These are phyloP conservation scores for Tragelaphus imberbis DNA, from an alignment of 2,113 vertebrate species.

Conservation along the genomic window DNA sequence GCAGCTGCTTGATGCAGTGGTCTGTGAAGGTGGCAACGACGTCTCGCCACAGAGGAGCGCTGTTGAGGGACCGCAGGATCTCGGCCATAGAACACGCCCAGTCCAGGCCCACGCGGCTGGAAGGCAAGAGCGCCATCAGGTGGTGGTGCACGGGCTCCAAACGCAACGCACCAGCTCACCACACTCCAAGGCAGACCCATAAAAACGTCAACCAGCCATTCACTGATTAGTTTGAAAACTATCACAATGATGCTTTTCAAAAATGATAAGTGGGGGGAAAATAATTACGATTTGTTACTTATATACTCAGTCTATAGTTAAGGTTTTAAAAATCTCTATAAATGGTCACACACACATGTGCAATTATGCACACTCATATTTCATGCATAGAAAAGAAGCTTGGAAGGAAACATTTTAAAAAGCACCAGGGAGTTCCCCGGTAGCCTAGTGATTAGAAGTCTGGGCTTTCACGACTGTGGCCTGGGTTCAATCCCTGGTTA, in stretches of 20 bases:
- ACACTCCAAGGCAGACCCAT: background rate
- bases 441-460: background rate
- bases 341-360: background rate
- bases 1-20: conserved; percentile 92
- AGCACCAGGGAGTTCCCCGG: background rate
- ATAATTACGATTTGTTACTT: background rate
- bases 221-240: background rate
- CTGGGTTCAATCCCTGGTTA: background rate
- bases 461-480: background rate
- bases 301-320: background rate
- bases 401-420: background rate
- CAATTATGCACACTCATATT: background rate
- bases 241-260: conserved; percentile 11
- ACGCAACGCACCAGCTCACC: background rate
- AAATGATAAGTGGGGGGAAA: background rate
- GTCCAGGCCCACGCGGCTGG: conserved; percentile 93
- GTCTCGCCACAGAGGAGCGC: conserved; percentile 85
- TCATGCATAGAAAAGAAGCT: background rate
- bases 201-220: background rate
- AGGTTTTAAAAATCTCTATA: background rate
- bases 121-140: conserved; percentile 49
- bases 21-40: conserved; percentile 93
- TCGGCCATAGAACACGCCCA: conserved; percentile 97
- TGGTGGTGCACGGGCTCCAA: background rate
- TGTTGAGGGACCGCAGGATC: conserved; percentile 90